phyloP scores from a whole-genome alignment of 1,140 invertebrate genomes.

The Drosophila ananassae region DNA sequence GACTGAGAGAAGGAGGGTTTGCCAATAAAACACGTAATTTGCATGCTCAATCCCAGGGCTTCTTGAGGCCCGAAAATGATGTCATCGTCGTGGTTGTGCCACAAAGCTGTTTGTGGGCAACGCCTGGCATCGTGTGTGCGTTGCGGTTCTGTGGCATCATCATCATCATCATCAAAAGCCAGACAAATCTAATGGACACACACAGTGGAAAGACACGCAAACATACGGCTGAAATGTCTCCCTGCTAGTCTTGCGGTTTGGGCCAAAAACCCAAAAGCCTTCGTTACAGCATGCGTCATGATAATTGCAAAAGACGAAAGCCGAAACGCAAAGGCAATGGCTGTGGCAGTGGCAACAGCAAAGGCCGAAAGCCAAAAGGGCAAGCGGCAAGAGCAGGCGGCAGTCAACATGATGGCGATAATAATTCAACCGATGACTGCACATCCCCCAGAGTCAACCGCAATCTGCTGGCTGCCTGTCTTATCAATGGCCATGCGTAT shows the following conservation, averaged over 20 bases:
- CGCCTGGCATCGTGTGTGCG: constrained; percentile 53
- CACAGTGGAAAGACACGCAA: constrained; percentile 12
- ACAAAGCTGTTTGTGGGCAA: constrained; percentile 58
- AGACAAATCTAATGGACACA: constrained; percentile 48
- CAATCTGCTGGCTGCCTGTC: constrained; percentile 46
- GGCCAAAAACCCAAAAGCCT: constrained; percentile 24
- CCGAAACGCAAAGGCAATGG: constrained; percentile 9
- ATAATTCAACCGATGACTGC: constrained; percentile 69
- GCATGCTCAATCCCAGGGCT: constrained; percentile 29
- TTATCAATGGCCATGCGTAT: constrained; percentile 61
- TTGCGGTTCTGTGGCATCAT: constrained; percentile 72
- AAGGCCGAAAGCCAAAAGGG: constrained; percentile 28
- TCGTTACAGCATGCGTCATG: constrained; percentile 57
- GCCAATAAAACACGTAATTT: constrained; percentile 66
- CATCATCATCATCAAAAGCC: constrained; percentile 59
- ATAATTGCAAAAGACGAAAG: constrained; percentile 72
- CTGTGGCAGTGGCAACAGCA: constrained; percentile 31
- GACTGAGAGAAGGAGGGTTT: constrained; percentile 9
- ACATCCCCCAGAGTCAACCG: constrained; percentile 35
- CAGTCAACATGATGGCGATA: constrained; percentile 71
- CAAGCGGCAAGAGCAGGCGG: constrained; percentile 7
- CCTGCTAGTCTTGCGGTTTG: constrained; percentile 50
- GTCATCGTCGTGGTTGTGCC: constrained; percentile 51
- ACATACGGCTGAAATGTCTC: constrained; percentile 25
- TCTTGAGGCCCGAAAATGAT: constrained; percentile 30